Conservation (phyloP, 2,888 invertebrate genomes). For the Eubasilissa splendida region DNA sequence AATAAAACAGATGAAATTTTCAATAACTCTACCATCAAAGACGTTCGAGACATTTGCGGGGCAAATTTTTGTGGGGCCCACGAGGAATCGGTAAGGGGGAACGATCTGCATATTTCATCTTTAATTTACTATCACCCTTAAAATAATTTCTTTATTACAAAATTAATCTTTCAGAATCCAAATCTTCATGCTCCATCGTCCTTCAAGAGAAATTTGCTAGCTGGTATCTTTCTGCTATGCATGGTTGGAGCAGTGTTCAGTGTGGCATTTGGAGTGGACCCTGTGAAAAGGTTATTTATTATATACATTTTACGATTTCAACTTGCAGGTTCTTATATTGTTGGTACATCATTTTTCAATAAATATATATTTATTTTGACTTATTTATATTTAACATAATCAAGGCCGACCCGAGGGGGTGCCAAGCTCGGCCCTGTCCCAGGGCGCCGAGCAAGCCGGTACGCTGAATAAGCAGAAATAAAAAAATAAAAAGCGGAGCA, state of each 20-base stretch:
- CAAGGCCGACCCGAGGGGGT: too few relatives aligned
- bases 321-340: not conserved
- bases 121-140: not conserved
- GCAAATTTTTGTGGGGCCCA: conserved; percentile 80
- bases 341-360: too few relatives aligned
- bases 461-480: too few relatives aligned
- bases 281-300: conserved; percentile 78
- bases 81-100: conserved; percentile 60
- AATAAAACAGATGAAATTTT: conserved; percentile 1
- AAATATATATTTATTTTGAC: too few relatives aligned
- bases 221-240: conserved; percentile 86
- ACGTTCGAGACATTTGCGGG: conserved; percentile 77
- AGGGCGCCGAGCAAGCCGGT: too few relatives aligned
- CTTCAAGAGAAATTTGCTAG: conserved; percentile 83
- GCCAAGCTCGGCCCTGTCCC: too few relatives aligned
- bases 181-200: conserved; percentile 82
- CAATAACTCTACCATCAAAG: conserved; percentile 2
- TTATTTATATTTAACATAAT: too few relatives aligned
- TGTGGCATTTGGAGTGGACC: conserved; percentile 86
- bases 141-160: not conserved
- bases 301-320: not conserved
- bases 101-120: too few relatives aligned
- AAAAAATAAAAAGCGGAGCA: too few relatives aligned
- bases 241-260: conserved; percentile 83
- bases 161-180: conserved; percentile 67